Base-by-base conservation (phyloP, 2,888 invertebrate genomes). In the Ischnura elegans region DNA sequence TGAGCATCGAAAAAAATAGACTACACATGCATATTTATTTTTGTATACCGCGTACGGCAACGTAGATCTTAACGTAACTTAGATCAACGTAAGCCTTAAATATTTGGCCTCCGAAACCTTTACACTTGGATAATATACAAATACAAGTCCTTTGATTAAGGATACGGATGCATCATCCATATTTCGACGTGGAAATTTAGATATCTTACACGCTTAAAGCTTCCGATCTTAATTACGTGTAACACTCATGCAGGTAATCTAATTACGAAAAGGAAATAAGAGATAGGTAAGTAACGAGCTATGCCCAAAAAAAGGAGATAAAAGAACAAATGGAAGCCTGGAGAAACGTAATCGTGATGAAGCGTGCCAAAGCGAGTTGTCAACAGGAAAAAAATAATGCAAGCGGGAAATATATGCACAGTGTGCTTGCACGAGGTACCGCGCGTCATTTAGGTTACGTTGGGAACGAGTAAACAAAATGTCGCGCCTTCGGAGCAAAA, bases 151-250 rank as follows among this genome's bases (percentile, higher is more conserved):
- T n/a, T n/a, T n/a, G n/a, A n/a, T n/a, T n/a, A n/a, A n/a, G n/a
- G n/a, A n/a, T n/a, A n/a, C n/a, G n/a, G n/a, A n/a, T n/a, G 61
- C 61, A 10, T n/a, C n/a, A 61, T n/a, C n/a, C 19, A 19, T 25
- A n/a, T 61, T 61, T 61, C n/a, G n/a, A n/a, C 61, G 61, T n/a
- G 21, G 61, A 61, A n/a, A n/a, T n/a, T 61, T 61, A 61, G 61
- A n/a, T n/a, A 19, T n/a, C 61, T 25, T 8, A 61, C 61, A 19
- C n/a, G 61, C n/a, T n/a, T n/a, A n/a, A n/a, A n/a, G n/a, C n/a
- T n/a, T n/a, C n/a, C n/a, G n/a, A n/a, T n/a, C n/a, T n/a, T n/a
- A n/a, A n/a, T n/a, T n/a, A n/a, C n/a, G n/a, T n/a, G n/a, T n/a
- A n/a, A n/a, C n/a, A n/a, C n/a, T n/a, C n/a, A n/a, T n/a, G n/a